Evolutionary conservation across 2,888 invertebrate species (phyloP), one percentile per base, ranked within the genome.

Genomic region (Phaedon cochleariae): DNA sequence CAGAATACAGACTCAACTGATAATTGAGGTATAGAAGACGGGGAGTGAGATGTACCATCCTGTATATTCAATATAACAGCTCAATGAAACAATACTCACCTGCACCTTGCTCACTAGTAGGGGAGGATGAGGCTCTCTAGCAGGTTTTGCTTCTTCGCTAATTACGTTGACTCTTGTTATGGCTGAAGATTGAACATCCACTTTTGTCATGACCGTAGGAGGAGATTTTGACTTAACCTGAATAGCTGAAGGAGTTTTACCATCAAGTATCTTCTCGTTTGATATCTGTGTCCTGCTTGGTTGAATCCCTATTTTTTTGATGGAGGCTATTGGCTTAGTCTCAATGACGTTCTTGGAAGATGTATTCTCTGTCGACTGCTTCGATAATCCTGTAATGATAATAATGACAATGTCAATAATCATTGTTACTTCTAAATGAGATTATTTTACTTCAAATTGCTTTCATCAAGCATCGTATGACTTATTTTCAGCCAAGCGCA

Each of bases 121-220:
- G 4, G 72, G 71, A 52, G 71, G 69, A 26, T 73, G 66, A n/a
- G 84, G 83, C 7, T 84, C 80, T 71, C 84, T 84, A 75, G 85
- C 85, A 54, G n/a, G n/a, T n/a, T 73, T 76, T 12, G 77, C 68
- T 65, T 77, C 72, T 37, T 74, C 76, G 68, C 79, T 76, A 34
- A 81, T 73, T 29, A 81, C 74, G 67, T 81, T 80, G 15, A 81
- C 76, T 75, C 81, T 80, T 37, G 77, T 78, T 0, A 87, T 86
- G 7, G 87, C 83, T 10, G 86, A 84, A 22, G 87, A 80, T 20
- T 88, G 86, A 49, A 89, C 85, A 83, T 89, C 88, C 9, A 84
- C 80, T 71, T 87, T 86, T 79, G 87, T 87, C 52, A 87, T 85
- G 58, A 75, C 61, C 15, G 79, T 67, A 71, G 62, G 48, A 70